A percentile compares a stretch with the other conserved stretches of the same genome.
These are phyloP conservation scores for Dendropsophus ebraccatus DNA, from an alignment of 2,113 vertebrate species.

Conservation along the genomic window DNA sequence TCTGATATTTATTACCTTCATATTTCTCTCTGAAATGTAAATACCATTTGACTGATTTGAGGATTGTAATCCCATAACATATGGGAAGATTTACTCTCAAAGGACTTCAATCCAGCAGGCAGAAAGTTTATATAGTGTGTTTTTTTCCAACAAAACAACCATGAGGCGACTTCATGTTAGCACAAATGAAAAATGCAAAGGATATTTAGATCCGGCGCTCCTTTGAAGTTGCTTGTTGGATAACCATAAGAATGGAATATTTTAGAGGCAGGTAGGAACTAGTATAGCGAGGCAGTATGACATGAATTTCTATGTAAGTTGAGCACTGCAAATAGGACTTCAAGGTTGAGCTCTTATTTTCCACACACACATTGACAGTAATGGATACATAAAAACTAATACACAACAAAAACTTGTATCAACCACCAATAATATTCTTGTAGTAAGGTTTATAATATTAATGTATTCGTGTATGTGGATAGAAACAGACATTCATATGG, in stretches of 20 bases:
- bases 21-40: slow-evolving; percentile 36
- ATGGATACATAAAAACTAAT: too few relatives aligned
- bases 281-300: neutral
- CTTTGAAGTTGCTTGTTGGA: neutral
- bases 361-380: too few relatives aligned
- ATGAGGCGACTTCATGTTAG: neutral
- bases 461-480: too few relatives aligned
- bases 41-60: slow-evolving; percentile 44
- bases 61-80: slow-evolving; percentile 39
- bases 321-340: neutral
- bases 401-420: too few relatives aligned
- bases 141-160: slow-evolving; percentile 15
- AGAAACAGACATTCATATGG: too few relatives aligned
- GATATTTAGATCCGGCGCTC: neutral
- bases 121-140: slow-evolving; percentile 33
- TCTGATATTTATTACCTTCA: slow-evolving; percentile 37
- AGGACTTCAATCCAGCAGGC: slow-evolving; percentile 26
- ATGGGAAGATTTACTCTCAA: slow-evolving; percentile 46
- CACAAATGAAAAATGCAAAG: neutral
- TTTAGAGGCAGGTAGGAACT: neutral
- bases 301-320: neutral
- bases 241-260: neutral
- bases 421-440: too few relatives aligned
- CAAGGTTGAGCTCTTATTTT: neutral
- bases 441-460: too few relatives aligned